Base-by-base conservation (phyloP, 2,797 vertebrate genomes). In the Acridotheres tristis region DNA sequence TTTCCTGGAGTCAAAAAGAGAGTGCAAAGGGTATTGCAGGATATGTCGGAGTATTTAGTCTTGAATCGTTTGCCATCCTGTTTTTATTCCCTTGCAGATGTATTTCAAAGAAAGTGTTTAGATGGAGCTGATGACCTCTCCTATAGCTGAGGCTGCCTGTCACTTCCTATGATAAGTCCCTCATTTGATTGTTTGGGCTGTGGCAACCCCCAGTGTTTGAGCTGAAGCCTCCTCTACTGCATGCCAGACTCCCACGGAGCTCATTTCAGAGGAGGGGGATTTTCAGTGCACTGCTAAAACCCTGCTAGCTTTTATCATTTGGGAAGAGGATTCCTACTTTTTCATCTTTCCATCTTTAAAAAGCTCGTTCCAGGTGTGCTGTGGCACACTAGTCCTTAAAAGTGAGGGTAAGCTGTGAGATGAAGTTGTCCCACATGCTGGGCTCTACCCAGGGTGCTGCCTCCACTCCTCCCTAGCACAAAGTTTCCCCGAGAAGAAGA, bases 21-120 rank as follows among this genome's bases (percentile, higher is more conserved):
- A 90, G 93, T 95, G 92, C 95, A 96, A 95, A 96, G 90, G 88
- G 38, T 94, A 93, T 74, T 94, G 86, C 67, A 96, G 85, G 81
- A 81, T 93, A 90, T 94, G 83, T 85, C 2, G 0, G 86, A 53
- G 27, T 94, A 92, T 94, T 94, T 93, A 90, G 81, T 93, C 86
- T 93, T 93, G 84, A 95, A 59, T 57, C n/a, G 4, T 61, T 90
- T 82, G 45, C 86, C 92, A 93, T 94, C 94, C 93, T 94, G 93
- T 96, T 94, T 96, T 93, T 80, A 92, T 85, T 89, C 78, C 67
- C 67, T 36, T 82, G 75, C 67, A 95, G 86, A 93, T 77, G 43
- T 10, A 54, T 96, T 92, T 96, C 93, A 95, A 95, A 96, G 61
- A 93, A 89, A 92, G 68, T 76, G 65, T 91, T 90, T 85, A 93